Evolutionary conservation across 2,888 invertebrate species (phyloP).

Genomic region (Cylloceria caligata): DNA sequence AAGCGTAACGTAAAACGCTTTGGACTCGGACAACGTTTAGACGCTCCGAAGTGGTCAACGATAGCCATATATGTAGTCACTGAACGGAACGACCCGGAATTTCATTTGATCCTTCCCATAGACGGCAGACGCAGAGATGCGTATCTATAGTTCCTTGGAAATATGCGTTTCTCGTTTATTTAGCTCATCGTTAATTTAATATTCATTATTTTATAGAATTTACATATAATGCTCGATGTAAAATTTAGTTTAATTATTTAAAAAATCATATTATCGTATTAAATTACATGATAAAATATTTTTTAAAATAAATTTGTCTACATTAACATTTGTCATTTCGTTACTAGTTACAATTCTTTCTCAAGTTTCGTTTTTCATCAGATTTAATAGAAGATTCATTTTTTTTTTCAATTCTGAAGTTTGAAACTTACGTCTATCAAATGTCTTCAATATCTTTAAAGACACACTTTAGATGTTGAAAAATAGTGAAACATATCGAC

Average conservation of each 20-base stretch:
- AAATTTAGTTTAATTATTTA: not conserved
- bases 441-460: no score
- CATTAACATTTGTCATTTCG: not conserved
- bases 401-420: no score
- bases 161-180: not conserved
- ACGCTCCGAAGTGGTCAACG: slow-evolving; percentile 5
- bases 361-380: not conserved
- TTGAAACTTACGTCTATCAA: no score
- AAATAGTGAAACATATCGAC: no score
- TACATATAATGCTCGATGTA: not conserved
- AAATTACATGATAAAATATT: not conserved
- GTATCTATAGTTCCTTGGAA: not conserved
- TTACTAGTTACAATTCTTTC: not conserved
- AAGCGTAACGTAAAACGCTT: slow-evolving; percentile 57
- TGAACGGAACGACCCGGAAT: not conserved
- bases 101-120: not conserved
- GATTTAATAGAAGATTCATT: not conserved
- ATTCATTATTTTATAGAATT: not conserved
- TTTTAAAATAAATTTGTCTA: not conserved
- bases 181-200: not conserved
- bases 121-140: slow-evolving; percentile 9
- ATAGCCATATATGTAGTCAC: slow-evolving; percentile 10
- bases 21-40: slow-evolving; percentile 20
- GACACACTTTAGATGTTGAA: no score
- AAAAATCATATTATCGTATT: not conserved